These are phyloP conservation scores for Haliclystus octoradiatus DNA, from an alignment of 30 jellyfish, hydroid and myxozoan genomes.

Conservation along the genomic window DNA sequence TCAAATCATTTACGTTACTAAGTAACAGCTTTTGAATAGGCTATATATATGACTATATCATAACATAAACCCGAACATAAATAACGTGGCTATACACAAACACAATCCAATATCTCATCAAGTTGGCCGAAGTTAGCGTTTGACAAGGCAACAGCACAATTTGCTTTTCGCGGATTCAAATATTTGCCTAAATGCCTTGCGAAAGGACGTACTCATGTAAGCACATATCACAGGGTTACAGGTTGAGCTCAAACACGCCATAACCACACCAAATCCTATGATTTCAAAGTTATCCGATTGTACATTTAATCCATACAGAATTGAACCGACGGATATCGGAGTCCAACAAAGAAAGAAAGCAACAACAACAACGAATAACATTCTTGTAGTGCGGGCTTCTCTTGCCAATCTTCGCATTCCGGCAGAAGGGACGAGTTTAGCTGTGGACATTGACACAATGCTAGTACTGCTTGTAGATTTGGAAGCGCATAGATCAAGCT, in stretches of 20 bases:
- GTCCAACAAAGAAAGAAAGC: conserved; percentile 93
- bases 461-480: not conserved
- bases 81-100: too few relatives aligned
- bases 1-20: too few relatives aligned
- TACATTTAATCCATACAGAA: conserved; percentile 49
- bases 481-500: too few relatives aligned
- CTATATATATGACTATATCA: too few relatives aligned
- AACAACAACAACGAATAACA: conserved; percentile 73
- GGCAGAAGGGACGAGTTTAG: not conserved
- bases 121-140: too few relatives aligned
- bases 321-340: conserved; percentile 66
- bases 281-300: conserved; percentile 43
- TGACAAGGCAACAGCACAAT: not conserved
- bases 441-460: not conserved
- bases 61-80: too few relatives aligned
- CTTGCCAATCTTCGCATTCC: conserved; percentile 6
- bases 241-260: conserved; percentile 75
- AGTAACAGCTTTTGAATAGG: too few relatives aligned
- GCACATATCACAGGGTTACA: conserved; percentile 85
- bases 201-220: conserved; percentile 55
- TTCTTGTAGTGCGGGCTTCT: conserved; percentile 73
- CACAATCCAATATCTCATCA: too few relatives aligned
- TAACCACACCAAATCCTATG: conserved; percentile 52
- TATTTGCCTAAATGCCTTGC: conserved; percentile 43
- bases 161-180: not conserved